Percentiles rank a stretch among this genome's conserved stretches.
Conservation (phyloP, 1,140 invertebrate genomes). For the Kradibia gibbosae region DNA sequence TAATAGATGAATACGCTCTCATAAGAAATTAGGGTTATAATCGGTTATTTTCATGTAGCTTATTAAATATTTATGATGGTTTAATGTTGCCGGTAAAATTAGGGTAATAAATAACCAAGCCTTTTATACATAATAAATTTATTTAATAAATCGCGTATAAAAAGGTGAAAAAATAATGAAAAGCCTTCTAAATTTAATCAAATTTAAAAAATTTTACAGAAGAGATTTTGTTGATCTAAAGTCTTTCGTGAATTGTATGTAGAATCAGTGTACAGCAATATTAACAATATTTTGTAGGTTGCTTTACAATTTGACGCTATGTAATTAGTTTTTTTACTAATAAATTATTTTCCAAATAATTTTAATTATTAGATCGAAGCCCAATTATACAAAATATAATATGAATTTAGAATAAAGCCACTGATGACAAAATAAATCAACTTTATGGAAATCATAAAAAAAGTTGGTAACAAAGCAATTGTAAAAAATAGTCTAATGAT, state of each 20-base stretch:
- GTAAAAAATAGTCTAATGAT: conserved; percentile 51
- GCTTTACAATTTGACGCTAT: conserved; percentile 33
- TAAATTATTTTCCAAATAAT: conserved; percentile 26
- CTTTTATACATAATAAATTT: conserved; percentile 8
- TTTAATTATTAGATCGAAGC: conserved; percentile 40
- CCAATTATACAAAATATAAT: conserved; percentile 31
- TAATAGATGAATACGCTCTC: conserved; percentile 7
- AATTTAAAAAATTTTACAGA: conserved; percentile 21
- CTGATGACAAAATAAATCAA: conserved; percentile 51
- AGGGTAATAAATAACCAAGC: conserved; percentile 2
- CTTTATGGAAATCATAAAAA: conserved; percentile 17
- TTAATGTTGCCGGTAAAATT: background rate
- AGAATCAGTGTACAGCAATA: conserved; percentile 23
- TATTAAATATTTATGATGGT: background rate
- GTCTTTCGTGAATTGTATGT: conserved; percentile 41
- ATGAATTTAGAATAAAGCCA: conserved; percentile 47
- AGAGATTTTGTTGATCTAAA: conserved; percentile 27
- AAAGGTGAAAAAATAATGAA: background rate
- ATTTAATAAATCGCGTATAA: conserved; percentile 14
- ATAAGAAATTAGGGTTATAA: background rate
- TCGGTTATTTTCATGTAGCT: background rate
- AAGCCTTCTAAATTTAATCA: background rate
- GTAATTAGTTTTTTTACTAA: conserved; percentile 46
- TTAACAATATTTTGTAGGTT: conserved; percentile 30
- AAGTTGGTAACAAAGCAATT: conserved; percentile 44